phyloP scores from a whole-genome alignment of 2,113 vertebrate genomes.

The Urocolius indicus region DNA sequence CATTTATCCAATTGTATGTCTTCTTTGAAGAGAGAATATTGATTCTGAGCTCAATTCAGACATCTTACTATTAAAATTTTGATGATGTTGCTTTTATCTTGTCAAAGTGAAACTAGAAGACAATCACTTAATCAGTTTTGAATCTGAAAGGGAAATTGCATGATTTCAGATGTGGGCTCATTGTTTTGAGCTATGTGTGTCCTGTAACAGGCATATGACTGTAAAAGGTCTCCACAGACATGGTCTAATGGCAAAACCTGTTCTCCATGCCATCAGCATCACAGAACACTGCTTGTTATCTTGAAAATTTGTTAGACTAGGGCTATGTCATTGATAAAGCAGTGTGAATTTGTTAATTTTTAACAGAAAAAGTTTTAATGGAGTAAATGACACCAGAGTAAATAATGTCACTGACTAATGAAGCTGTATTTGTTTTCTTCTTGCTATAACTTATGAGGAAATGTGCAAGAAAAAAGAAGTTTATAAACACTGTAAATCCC shows the following conservation, averaged over 20 bases:
- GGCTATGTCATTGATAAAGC: not conserved
- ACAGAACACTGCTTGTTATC: not conserved
- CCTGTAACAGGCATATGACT: not conserved
- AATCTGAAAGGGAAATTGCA: not conserved
- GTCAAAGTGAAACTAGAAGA: not conserved
- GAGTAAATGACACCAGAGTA: not conserved
- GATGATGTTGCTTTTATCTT: not conserved
- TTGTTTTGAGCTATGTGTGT: not conserved
- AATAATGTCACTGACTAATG: not conserved
- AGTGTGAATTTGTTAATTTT: not conserved
- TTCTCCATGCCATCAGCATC: not conserved
- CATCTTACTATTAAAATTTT: not conserved
- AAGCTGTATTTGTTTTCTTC: not conserved
- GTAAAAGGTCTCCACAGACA: not conserved
- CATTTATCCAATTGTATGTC: not conserved
- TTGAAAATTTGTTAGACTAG: not conserved
- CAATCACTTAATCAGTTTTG: not conserved
- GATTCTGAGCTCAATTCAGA: not conserved
- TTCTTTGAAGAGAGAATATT: not conserved
- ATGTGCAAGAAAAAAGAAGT: conserved; percentile 30
- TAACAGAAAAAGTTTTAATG: not conserved
- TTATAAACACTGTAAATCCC: conserved; percentile 38
- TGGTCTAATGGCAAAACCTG: not conserved
- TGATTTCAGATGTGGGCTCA: not conserved
- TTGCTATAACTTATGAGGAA: not conserved